Evolutionary conservation across 2,797 vertebrate species (phyloP), one percentile per base, ranked within the genome.

Genomic region (Simalia tracyae): DNA sequence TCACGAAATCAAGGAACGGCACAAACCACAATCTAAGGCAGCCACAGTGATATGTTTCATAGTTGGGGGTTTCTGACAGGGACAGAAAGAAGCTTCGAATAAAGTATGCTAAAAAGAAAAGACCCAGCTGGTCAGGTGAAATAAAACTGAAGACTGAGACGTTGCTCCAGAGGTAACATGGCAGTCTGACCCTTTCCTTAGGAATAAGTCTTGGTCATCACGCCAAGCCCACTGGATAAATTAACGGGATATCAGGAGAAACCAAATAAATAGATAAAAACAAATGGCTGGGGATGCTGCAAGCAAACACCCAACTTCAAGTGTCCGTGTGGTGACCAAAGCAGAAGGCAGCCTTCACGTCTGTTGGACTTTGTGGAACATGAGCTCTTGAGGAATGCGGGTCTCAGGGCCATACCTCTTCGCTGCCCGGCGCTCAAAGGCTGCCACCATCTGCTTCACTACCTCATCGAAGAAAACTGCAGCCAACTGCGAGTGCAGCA

Each of bases 391-490:
- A 0, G 99, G 99, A 96, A 99, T 98, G 28, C 97, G 97, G 0
- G 99, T 99, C 98, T 99, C 98, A 15, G 98, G 98, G 59, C 99
- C 99, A 91, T 98, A 99, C 56, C 96, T 96, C 94, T 98, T 98
- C 86, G 97, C 92, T 0, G 99, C 99, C 26, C 98, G 98, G 31
- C 98, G 98, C 97, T 99, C 98, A 0, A 99, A 99, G 4, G 99
- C 99, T 0, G 98, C 98, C 11, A 99, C 99, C 88, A 99, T 99
- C 97, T 99, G 98, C 97, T 99, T 99, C 81, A 99, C 99, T 24
- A 99, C 99, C 97, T 99, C 99, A 2, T 99, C 99, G 59, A 99
- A 99, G 97, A 99, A 99, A 94, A 99, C 98, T 0, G 98, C 98
- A 93, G 99, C 98, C 95, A 99, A 95, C 97, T 99, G 98, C 89